Evolutionary conservation across 1,140 invertebrate genomes (phyloP).

Genomic region (Zelostemma sp.): DNA sequence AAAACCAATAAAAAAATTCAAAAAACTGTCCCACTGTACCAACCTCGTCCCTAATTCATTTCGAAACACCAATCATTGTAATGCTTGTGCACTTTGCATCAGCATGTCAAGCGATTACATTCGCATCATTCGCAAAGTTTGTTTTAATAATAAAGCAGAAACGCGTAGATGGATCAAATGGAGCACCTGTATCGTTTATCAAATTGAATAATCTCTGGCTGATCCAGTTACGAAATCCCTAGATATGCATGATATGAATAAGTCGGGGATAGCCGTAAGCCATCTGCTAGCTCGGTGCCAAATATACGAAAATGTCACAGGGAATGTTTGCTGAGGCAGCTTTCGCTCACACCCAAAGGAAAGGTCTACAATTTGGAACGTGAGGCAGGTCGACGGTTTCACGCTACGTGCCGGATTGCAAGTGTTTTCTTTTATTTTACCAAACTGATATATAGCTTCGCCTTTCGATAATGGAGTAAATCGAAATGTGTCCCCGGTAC

Average conservation of each 20-base stretch:
- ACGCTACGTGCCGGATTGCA: conserved; percentile 25
- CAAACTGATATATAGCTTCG: conserved; percentile 16
- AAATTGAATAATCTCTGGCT: conserved; percentile 37
- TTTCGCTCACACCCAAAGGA: conserved; percentile 27
- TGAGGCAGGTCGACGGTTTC: conserved; percentile 21
- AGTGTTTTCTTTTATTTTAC: conserved; percentile 28
- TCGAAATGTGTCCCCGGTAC: conserved; percentile 12
- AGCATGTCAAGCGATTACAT: conserved; percentile 4
- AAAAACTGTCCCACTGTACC: too few species aligned
- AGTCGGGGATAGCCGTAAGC: conserved; percentile 29
- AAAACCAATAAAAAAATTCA: too few species aligned
- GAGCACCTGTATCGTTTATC: conserved; percentile 29
- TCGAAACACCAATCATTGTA: too few species aligned
- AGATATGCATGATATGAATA: conserved; percentile 37
- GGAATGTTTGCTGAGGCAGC: conserved; percentile 40
- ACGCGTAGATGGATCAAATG: conserved; percentile 19
- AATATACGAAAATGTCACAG: conserved; percentile 41
- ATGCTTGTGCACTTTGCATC: too few species aligned
- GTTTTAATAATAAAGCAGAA: background rate
- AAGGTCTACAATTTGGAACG: conserved; percentile 28
- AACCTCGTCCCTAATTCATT: too few species aligned
- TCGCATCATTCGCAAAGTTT: background rate
- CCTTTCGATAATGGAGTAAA: conserved; percentile 16
- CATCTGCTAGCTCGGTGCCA: conserved; percentile 38
- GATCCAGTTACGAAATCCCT: conserved; percentile 29